Base-by-base conservation (phyloP, 2,797 vertebrate genomes). In the Centroberyx gerrardi region DNA sequence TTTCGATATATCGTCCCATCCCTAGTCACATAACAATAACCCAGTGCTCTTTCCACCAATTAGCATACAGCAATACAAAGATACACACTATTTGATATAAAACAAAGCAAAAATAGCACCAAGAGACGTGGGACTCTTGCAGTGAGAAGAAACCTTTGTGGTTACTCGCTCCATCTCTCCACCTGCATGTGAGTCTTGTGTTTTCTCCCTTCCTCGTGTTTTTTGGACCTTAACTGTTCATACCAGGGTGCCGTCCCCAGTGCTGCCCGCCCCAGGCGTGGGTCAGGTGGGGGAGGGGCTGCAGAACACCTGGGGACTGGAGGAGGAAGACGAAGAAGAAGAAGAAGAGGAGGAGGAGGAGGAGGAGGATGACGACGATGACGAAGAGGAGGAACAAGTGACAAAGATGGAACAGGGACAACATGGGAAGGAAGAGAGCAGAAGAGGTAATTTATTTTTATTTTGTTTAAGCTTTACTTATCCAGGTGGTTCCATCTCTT, bases 221-320 rank as follows among this genome's bases (percentile, higher is more conserved):
- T 33, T 22, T 36, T 61, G 15, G 29, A 94, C 79, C 95, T 96
- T 97, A 93, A 97, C 94, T 1, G 0, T 4, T 29, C 10, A 54
- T 12, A 52, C 40, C 71, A 97, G 97, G 67, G 87, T 94, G 52
- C 73, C 95, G 0, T 97, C 96, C 36, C 97, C 92, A 1, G 82
- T 97, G 72, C 73, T 99, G 28, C 96, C 94, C 12, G 95, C 93
- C 51, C 94, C 95, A 3, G 97, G 97, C 36, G 96, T 97, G 2
- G 98, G 96, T 29, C 97, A 97, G 76, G 95, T 99, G 31, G 98
- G 98, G 18, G 95, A 96, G 64, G 96, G 96, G 14, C 46, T 95
- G 72, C 93, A 94, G 78, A 98, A 94, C 85, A 88, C 95, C 5
- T 99, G 98, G 98, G 97, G 96, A 38, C 90, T 95, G 12, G 91